Conservation (phyloP, 2,888 invertebrate species). For the Orthosia gracilis region DNA sequence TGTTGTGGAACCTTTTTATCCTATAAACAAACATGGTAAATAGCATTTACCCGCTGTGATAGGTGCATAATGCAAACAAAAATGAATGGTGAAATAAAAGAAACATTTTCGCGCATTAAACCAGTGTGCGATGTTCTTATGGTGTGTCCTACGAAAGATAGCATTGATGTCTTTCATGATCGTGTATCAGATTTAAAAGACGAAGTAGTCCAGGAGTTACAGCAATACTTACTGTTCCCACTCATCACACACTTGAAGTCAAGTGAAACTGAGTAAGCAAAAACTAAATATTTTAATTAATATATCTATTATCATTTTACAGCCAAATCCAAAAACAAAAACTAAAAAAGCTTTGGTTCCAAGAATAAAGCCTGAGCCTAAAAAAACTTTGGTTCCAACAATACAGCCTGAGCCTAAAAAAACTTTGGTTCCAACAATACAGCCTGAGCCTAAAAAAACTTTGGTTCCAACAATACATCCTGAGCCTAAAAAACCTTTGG, state of each 20-base stretch:
- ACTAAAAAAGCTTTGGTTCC: no score
- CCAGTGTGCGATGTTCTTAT: conserved; percentile 90
- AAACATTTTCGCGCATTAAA: conserved; percentile 85
- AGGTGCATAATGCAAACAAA: conserved; percentile 50
- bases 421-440: no score
- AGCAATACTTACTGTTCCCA: conserved; percentile 90
- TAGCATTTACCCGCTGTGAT: conserved; percentile 15
- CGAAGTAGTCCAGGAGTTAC: conserved; percentile 87
- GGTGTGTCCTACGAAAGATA: conserved; percentile 84
- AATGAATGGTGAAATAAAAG: conserved; percentile 82
- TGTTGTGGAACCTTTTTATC: neutral
- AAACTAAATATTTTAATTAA: conserved; percentile 1
- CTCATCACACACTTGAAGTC: conserved; percentile 84
- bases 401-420: no score
- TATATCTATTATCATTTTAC: conserved; percentile 13
- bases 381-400: no score
- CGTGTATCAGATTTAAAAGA: conserved; percentile 79
- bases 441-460: no score
- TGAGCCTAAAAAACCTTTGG: no score
- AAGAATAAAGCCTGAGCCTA: no score
- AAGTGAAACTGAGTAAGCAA: conserved; percentile 79
- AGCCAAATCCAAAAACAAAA: neutral
- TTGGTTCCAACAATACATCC: no score
- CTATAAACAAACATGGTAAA: neutral
- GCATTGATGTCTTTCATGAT: conserved; percentile 76